Evolutionary conservation across 2,113 vertebrate species (phyloP), one percentile per base, ranked within the genome.

Genomic region (Hyaena hyaena): DNA sequence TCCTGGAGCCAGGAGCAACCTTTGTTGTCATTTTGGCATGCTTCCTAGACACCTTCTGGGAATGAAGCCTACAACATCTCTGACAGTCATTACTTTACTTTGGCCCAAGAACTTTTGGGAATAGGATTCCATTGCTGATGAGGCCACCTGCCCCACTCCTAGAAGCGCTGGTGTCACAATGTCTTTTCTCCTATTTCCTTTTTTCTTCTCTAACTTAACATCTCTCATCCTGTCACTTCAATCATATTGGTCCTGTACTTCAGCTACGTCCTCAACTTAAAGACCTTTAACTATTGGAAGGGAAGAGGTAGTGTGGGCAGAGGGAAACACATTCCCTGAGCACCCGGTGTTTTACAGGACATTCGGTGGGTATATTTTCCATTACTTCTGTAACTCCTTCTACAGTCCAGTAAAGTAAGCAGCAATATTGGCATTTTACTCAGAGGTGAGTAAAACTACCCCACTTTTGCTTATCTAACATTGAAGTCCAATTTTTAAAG

Each of bases 11-110:
- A 88, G 48, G 58, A 88, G 89, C 33, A 85, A 61, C 3, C 50
- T 76, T 96, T 15, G 0, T 61, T 93, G 92, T 96, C 79, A 92
- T 68, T 58, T 50, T 95, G 96, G 69, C 71, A 5, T 58, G 53
- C 23, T 89, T 93, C 65, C 69, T 88, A 88, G 88, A 92, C 28
- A 43, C 92, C 26, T 17, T 85, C 76, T 91, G 79, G 86, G 73
- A 82, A 88, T 50, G 77, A 82, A 71, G 77, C 88, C 69, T 53
- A 21, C 35, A 81, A 1, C 35, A 28, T 86, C 89, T 24, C n/a
- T 90, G 84, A 92, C 26, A 39, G 50, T 39, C 16, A 61, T 86
- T 66, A 24, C 58, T 33, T 86, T 66, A 10, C 55, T 87, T 66
- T 93, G 88, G 84, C 93, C 88, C 0, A 14, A 84, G 93, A 82